Base-by-base conservation (phyloP, 2,888 invertebrate genomes). In the Dichetophora obliterata region DNA sequence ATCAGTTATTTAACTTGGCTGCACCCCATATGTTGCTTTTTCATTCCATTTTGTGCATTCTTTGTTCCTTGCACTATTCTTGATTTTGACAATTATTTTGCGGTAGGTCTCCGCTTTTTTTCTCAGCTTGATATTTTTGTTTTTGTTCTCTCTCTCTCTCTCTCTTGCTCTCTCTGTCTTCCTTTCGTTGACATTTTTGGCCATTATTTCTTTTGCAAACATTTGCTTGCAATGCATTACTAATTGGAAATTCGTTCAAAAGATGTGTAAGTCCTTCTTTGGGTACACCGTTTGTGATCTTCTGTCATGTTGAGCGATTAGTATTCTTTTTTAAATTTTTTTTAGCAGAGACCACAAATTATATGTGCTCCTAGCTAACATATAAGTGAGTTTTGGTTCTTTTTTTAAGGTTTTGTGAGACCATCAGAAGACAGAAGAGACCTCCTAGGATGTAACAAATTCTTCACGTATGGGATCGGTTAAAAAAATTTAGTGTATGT, bases 161-260 rank as follows among this genome's bases (percentile, higher is more conserved):
- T n/a, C n/a, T n/a, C n/a, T n/a, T 19, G n/a, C 4, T 27, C 5
- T 63, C 11, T 31, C 16, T 50, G 9, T 14, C 69, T 14, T 19
- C n/a, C 59, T 43, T 31, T 75, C 27, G 43, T 69, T 48, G 5
- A 54, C n/a, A 43, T 14, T n/a, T 48, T 66, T 65, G 66, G 72
- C 48, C 65, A 48, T 24, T 66, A 16, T 19, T 4, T 34, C 37
- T 14, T 16, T 5, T 70, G 24, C 14, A 27, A 34, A 19, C 52
- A 57, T 22, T 57, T 68, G 24, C 54, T 69, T 9, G 27, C 75
- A 66, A 76, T 76, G 77, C 79, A 71, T 79, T 76, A 76, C 79
- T 69, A 79, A 79, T 79, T 75, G 57, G 65, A 70, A 70, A 79
- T 79, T 79, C 79, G 79, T 79, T 79, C 75, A 77, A 77, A 79